Percentiles rank a stretch among this genome's conserved stretches.
These are phyloP conservation scores for Allacma fusca DNA, from an alignment of 2,888 invertebrate species.

Conservation along the genomic window DNA sequence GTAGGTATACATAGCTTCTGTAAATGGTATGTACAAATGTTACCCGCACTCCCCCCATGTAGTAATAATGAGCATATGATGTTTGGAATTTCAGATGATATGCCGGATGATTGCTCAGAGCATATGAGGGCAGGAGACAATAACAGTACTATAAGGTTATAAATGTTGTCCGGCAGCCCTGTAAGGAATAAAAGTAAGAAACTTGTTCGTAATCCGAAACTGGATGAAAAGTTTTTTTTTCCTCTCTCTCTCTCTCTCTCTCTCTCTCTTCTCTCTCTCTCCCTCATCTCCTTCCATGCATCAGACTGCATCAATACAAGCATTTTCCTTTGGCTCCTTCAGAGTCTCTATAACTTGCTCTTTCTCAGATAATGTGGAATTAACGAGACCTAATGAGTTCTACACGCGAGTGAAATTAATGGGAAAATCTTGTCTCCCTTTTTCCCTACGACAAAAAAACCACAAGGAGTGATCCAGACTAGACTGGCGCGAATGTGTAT, in stretches of 20 bases:
- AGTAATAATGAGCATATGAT: constrained; percentile 26
- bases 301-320: constrained; percentile 7
- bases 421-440: constrained; percentile 61
- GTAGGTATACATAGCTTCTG: background rate
- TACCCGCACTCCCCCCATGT: background rate
- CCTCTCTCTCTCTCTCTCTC: constrained; percentile 22
- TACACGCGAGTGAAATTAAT: constrained; percentile 62
- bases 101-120: constrained; percentile 20
- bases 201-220: constrained; percentile 60
- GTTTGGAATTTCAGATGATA: constrained; percentile 16
- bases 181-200: constrained; percentile 39
- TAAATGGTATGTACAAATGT: background rate
- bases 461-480: constrained; percentile 35
- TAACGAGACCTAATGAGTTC: constrained; percentile 61
- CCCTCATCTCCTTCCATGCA: constrained; percentile 1
- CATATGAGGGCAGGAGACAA: constrained; percentile 3
- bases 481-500: constrained; percentile 29
- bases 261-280: constrained; percentile 23
- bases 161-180: constrained; percentile 23
- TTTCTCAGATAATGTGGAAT: constrained; percentile 58
- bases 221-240: constrained; percentile 46
- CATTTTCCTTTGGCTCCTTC: constrained; percentile 26
- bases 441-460: constrained; percentile 45
- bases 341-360: constrained; percentile 23
- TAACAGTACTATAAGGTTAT: constrained; percentile 23